Conservation (phyloP, 2,888 invertebrate species). For the Hermaeophaga mercurialis region DNA sequence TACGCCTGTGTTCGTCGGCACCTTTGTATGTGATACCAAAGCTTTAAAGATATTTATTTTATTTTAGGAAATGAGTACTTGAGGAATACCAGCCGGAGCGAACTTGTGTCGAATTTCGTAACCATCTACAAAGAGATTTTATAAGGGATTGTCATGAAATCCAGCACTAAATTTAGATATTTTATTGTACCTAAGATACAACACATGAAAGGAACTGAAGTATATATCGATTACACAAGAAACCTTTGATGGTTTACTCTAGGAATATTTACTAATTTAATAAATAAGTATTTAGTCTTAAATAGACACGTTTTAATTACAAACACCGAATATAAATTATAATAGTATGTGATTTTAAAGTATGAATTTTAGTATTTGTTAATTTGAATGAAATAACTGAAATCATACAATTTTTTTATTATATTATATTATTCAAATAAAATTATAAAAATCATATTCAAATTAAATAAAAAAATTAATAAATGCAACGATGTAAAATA, state of each 20-base stretch:
- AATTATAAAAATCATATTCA: no score
- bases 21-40: conserved; percentile 12
- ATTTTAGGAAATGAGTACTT: conserved; percentile 15
- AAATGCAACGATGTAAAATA: no score
- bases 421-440: no score
- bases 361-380: no score
- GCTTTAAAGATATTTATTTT: conserved; percentile 15
- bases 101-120: conserved; percentile 15
- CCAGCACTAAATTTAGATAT: conserved; percentile 12
- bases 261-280: no score
- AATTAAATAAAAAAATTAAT: no score
- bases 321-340: no score
- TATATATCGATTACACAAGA: conserved; percentile 5
- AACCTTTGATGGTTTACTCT: not conserved
- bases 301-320: no score
- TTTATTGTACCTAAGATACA: conserved; percentile 15
- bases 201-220: conserved; percentile 8
- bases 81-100: conserved; percentile 10
- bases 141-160: conserved; percentile 17
- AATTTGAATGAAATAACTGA: no score
- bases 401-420: no score
- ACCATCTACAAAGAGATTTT: conserved; percentile 12
- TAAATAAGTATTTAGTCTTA: no score
- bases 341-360: no score
- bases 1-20: not conserved